Conservation (phyloP, 2,888 invertebrate genomes). For the Norana najaformis region DNA sequence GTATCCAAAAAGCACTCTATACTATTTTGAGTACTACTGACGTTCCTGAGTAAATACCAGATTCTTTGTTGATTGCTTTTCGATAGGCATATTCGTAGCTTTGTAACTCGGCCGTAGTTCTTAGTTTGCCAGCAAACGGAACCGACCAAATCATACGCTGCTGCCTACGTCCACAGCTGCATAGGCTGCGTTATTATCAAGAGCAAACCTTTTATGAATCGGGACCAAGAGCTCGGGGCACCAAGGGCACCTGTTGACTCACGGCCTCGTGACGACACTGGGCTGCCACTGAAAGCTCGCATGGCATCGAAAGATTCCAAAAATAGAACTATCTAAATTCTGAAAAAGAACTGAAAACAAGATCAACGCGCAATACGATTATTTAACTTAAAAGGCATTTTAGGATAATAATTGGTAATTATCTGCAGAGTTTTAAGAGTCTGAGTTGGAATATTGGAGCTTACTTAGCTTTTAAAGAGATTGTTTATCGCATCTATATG, state of each 20-base stretch:
- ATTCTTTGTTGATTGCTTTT: not conserved
- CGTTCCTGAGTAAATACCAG: not conserved
- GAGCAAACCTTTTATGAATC: not conserved
- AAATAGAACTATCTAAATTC: not conserved
- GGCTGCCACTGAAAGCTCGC: not conserved
- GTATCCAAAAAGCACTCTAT: not conserved
- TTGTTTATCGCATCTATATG: too few species aligned
- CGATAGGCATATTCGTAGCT: not conserved
- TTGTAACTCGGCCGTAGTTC: not conserved
- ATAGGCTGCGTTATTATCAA: not conserved
- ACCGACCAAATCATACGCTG: not conserved
- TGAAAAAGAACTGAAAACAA: too few species aligned
- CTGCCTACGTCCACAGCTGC: not conserved
- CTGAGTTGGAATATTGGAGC: too few species aligned
- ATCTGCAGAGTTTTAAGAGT: too few species aligned
- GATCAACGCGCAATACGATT: too few species aligned
- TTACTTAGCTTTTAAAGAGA: too few species aligned
- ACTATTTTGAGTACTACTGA: too few species aligned
- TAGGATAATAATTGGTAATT: too few species aligned
- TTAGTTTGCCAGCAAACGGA: not conserved
- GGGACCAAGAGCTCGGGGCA: not conserved
- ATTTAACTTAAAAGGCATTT: too few species aligned
- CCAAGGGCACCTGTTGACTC: not conserved
- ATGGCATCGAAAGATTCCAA: not conserved
- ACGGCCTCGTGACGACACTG: not conserved